These are phyloP conservation scores for Embiotoca jacksoni DNA, from an alignment of 2,113 vertebrate genomes.

Conservation along the genomic window DNA sequence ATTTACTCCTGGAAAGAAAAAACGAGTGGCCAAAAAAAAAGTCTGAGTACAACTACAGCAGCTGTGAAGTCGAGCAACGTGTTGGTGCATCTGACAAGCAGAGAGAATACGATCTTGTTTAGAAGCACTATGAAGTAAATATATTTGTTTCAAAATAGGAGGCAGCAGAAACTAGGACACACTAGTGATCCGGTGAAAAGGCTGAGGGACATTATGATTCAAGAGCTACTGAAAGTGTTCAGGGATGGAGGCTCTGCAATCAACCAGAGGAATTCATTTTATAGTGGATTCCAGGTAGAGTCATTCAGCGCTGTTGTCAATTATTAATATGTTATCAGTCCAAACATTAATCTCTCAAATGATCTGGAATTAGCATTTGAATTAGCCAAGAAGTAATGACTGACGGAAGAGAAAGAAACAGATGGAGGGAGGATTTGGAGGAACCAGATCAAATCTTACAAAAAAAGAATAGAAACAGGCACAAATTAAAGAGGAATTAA, in stretches of 20 bases:
- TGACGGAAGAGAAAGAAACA: constrained; percentile 45
- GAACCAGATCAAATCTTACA: constrained; percentile 6
- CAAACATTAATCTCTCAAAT: constrained; percentile 61
- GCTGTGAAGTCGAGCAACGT: not conserved
- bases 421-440: constrained; percentile 44
- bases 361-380: constrained; percentile 60
- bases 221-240: not conserved
- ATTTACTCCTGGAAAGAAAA: constrained; percentile 5
- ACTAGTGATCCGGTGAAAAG: not conserved
- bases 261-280: constrained; percentile 22
- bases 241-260: constrained; percentile 13
- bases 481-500: constrained; percentile 19
- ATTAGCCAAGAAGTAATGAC: constrained; percentile 45
- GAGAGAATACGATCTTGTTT: constrained; percentile 15
- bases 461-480: not conserved
- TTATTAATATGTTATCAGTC: constrained; percentile 47
- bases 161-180: not conserved
- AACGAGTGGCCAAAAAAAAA: not conserved
- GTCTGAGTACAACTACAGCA: not conserved
- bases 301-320: constrained; percentile 4
- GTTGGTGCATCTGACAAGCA: not conserved
- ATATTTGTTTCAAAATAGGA: not conserved
- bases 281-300: constrained; percentile 41
- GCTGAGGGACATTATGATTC: constrained; percentile 14
- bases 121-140: constrained; percentile 17